phyloP scores from a whole-genome alignment of 2,797 vertebrate species.

The Gymnopithys bicolor region DNA sequence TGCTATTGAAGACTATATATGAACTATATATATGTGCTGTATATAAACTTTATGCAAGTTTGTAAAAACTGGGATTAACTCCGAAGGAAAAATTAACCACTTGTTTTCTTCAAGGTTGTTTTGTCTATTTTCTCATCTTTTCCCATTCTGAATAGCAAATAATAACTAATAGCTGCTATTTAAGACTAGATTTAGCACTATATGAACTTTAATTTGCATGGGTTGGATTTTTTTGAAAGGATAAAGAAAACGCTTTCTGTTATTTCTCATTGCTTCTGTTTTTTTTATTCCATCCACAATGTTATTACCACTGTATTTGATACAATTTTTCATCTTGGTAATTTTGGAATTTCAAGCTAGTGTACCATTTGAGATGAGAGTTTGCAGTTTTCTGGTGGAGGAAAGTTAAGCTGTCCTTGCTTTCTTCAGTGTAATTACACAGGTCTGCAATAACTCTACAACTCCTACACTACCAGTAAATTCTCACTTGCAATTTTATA shows the following conservation, averaged over 20 bases:
- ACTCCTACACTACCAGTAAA: not conserved
- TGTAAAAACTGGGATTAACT: not conserved
- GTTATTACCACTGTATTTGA: not conserved
- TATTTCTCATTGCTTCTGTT: not conserved
- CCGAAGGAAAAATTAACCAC: not conserved
- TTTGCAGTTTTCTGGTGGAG: not conserved
- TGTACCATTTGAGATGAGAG: not conserved
- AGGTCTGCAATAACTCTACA: not conserved
- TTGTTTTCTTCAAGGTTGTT: not conserved
- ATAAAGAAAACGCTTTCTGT: not conserved
- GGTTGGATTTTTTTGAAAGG: not conserved
- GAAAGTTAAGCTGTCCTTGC: not conserved
- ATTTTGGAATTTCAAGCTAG: not conserved
- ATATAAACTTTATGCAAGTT: not conserved
- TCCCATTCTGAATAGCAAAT: not conserved
- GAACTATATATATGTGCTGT: not conserved
- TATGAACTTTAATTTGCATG: not conserved
- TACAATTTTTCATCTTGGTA: not conserved
- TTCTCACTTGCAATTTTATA: slow-evolving; percentile 16
- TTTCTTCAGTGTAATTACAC: not conserved
- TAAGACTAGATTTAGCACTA: not conserved
- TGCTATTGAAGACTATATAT: not conserved
- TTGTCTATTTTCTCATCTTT: not conserved
- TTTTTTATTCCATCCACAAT: not conserved
- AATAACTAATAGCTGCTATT: not conserved